These are phyloP conservation scores for Heliconius hortense DNA, from an alignment of 2,888 invertebrate genomes.

Conservation along the genomic window DNA sequence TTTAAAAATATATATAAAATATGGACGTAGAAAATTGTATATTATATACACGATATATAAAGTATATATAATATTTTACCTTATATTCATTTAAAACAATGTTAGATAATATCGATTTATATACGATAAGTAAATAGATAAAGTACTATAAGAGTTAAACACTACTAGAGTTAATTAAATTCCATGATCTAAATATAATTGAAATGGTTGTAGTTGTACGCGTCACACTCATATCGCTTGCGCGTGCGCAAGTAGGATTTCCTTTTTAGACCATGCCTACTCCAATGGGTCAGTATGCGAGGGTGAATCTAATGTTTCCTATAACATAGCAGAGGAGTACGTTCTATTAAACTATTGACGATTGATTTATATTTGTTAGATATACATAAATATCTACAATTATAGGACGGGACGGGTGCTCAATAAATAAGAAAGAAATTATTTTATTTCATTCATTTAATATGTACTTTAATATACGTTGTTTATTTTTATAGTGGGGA, in stretches of 20 bases:
- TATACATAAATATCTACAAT: not conserved
- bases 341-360: not conserved
- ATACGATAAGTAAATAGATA: not conserved
- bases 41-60: too few relatives aligned
- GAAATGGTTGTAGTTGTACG: slow-evolving; percentile 57
- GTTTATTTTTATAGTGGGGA: too few relatives aligned
- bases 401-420: too few relatives aligned
- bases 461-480: too few relatives aligned
- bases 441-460: not conserved
- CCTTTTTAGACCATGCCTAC: slow-evolving; percentile 74
- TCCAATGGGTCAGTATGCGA: slow-evolving; percentile 78
- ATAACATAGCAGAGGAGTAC: slow-evolving; percentile 27
- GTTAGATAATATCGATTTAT: not conserved
- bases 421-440: not conserved
- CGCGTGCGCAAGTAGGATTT: slow-evolving; percentile 78
- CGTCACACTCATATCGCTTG: slow-evolving; percentile 64
- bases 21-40: too few relatives aligned
- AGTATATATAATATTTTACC: too few relatives aligned
- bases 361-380: not conserved
- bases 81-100: not conserved
- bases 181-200: slow-evolving; percentile 46
- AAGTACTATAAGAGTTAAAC: slow-evolving; percentile 35
- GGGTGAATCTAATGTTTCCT: slow-evolving; percentile 43
- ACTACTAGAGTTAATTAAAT: slow-evolving; percentile 43
- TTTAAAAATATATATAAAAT: too few relatives aligned